Percentiles rank a stretch among this genome's conserved stretches.
Conservation (phyloP, 2,888 invertebrate genomes). For the Seira ritae region DNA sequence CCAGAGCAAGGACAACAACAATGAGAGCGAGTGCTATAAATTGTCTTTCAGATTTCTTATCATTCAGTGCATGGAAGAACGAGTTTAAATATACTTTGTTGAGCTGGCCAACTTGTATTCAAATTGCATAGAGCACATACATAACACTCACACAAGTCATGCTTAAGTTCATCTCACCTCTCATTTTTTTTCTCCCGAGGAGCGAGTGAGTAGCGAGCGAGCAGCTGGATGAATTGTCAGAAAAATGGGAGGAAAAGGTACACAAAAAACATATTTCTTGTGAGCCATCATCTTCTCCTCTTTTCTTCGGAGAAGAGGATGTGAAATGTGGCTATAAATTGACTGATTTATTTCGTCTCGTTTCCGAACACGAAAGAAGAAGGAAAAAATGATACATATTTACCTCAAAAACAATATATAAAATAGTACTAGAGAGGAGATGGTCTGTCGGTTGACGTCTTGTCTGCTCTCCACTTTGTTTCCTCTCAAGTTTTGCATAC, state of each 20-base stretch:
- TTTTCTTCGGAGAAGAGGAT: slow-evolving; percentile 36
- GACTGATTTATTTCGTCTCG: slow-evolving; percentile 63
- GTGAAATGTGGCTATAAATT: slow-evolving; percentile 66
- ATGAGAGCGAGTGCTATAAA: slow-evolving; percentile 27
- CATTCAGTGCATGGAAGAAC: no score
- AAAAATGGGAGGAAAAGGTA: no score
- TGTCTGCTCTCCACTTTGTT: slow-evolving; percentile 23
- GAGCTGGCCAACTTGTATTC: no score
- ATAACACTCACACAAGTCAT: no score
- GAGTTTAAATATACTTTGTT: no score
- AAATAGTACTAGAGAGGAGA: no score
- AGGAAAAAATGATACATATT: slow-evolving; percentile 63
- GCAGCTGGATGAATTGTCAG: no score
- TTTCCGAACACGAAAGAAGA: slow-evolving; percentile 33
- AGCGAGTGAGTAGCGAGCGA: no score
- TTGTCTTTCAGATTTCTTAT: background rate
- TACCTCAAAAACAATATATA: slow-evolving; percentile 50
- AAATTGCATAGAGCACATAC: no score
- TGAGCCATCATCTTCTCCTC: background rate
- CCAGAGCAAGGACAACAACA: slow-evolving; percentile 20
- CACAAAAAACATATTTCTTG: slow-evolving; percentile 30
- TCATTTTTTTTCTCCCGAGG: no score
- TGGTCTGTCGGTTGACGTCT: slow-evolving; percentile 30
- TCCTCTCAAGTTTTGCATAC: slow-evolving; percentile 41
- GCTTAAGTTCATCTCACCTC: no score